These are phyloP conservation scores for Hirudo medicinalis DNA, from an alignment of 1,140 invertebrate genomes.

Conservation along the genomic window DNA sequence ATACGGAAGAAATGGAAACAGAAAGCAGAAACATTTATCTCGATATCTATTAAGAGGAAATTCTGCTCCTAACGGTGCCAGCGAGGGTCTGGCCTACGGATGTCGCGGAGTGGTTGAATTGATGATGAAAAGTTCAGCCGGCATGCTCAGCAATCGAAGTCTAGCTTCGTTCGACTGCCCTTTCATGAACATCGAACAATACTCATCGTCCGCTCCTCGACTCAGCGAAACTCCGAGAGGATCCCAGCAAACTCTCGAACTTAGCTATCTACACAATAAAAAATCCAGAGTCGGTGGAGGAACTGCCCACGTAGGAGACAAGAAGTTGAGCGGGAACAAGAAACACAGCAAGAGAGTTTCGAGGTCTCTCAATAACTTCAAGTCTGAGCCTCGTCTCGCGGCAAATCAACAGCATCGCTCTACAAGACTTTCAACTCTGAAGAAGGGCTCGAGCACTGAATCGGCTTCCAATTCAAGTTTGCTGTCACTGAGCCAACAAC, in stretches of 20 bases:
- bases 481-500: background rate
- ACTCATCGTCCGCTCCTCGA: background rate
- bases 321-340: background rate
- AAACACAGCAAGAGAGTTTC: background rate
- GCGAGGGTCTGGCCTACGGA: background rate
- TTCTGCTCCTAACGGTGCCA: background rate
- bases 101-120: background rate
- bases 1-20: background rate
- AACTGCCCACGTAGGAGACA: background rate
- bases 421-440: background rate
- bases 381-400: background rate
- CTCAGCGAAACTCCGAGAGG: background rate
- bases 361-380: background rate
- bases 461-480: slow-evolving; percentile 7
- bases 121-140: slow-evolving; percentile 2
- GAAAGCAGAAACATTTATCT: background rate
- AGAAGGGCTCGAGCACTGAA: slow-evolving; percentile 8
- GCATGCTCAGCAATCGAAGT: background rate
- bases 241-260: background rate
- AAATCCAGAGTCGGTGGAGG: background rate
- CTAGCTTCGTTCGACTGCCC: background rate
- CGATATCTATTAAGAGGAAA: background rate
- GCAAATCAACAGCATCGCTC: background rate
- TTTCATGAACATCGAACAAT: background rate
- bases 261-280: background rate